phyloP scores from a whole-genome alignment of 2,113 vertebrate species.

The Puntigrus tetrazona region DNA sequence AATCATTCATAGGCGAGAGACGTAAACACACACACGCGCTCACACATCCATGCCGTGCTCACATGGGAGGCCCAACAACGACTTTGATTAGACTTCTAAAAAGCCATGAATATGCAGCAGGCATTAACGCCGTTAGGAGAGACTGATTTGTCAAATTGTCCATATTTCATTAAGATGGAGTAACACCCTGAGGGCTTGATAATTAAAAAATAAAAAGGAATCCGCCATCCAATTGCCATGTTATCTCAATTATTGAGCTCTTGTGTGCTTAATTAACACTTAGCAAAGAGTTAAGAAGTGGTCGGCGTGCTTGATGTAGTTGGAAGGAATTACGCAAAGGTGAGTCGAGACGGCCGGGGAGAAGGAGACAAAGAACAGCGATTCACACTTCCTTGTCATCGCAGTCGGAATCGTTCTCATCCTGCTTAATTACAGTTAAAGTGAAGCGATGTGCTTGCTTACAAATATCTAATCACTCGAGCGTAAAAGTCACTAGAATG shows the following conservation, averaged over 20 bases:
- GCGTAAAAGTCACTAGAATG: conserved; percentile 80
- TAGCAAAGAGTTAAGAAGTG: conserved; percentile 72
- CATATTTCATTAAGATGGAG: conserved; percentile 82
- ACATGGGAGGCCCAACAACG: conserved; percentile 65
- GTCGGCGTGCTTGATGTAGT: conserved; percentile 67
- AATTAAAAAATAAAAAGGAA: conserved; percentile 76
- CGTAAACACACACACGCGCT: conserved; percentile 25
- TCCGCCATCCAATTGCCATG: conserved; percentile 72
- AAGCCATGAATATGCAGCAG: conserved; percentile 86
- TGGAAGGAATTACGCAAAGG: conserved; percentile 59
- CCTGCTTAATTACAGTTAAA: conserved; percentile 93
- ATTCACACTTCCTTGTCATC: conserved; percentile 77
- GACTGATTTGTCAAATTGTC: conserved; percentile 87
- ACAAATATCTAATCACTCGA: conserved; percentile 91
- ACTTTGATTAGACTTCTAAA: conserved; percentile 87
- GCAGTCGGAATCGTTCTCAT: conserved; percentile 91
- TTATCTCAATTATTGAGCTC: conserved; percentile 80
- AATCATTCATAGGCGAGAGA: conserved; percentile 61
- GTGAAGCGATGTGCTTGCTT: conserved; percentile 94
- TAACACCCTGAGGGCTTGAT: conserved; percentile 79
- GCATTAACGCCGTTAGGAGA: conserved; percentile 71
- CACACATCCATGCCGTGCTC: conserved; percentile 31
- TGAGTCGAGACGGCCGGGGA: conserved; percentile 44
- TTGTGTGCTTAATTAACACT: conserved; percentile 80
- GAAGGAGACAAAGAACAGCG: conserved; percentile 48